phyloP scores from a whole-genome alignment of 2,797 vertebrate genomes.

The Hemitrygon akajei region DNA sequence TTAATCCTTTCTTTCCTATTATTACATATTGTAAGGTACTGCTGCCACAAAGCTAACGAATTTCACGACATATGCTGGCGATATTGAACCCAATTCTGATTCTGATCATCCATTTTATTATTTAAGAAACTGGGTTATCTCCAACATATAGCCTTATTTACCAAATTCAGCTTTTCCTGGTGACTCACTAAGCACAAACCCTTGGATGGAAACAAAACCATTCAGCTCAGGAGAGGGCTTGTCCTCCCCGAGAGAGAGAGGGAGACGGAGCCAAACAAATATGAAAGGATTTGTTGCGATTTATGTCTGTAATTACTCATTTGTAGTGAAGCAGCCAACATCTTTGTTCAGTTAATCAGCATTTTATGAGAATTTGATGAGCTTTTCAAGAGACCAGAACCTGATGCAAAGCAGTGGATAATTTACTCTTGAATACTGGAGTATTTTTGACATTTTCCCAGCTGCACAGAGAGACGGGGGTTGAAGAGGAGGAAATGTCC shows the following conservation, averaged over 20 bases:
- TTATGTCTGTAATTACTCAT: neutral
- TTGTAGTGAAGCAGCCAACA: neutral
- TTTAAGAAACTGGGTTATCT: too few species aligned
- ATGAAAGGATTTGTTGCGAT: conserved; percentile 12
- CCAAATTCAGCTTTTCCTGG: neutral
- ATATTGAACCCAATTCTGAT: too few species aligned
- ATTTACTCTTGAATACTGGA: neutral
- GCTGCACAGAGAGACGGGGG: neutral
- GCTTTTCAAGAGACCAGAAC: neutral
- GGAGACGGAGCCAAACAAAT: neutral
- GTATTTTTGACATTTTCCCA: neutral
- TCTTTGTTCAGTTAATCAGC: conserved; percentile 23
- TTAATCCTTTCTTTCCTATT: too few species aligned
- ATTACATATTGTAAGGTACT: too few species aligned
- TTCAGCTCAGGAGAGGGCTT: neutral
- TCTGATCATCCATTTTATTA: too few species aligned
- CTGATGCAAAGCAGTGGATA: neutral
- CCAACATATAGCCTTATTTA: neutral
- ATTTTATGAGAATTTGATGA: conserved; percentile 31
- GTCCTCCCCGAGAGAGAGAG: neutral
- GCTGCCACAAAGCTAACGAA: too few species aligned
- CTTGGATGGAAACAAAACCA: neutral
- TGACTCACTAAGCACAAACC: neutral
- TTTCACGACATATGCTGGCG: too few species aligned
- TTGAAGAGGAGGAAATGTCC: neutral